Conservation (phyloP, 2,113 vertebrate species). For the Gymnobelideus leadbeateri region DNA sequence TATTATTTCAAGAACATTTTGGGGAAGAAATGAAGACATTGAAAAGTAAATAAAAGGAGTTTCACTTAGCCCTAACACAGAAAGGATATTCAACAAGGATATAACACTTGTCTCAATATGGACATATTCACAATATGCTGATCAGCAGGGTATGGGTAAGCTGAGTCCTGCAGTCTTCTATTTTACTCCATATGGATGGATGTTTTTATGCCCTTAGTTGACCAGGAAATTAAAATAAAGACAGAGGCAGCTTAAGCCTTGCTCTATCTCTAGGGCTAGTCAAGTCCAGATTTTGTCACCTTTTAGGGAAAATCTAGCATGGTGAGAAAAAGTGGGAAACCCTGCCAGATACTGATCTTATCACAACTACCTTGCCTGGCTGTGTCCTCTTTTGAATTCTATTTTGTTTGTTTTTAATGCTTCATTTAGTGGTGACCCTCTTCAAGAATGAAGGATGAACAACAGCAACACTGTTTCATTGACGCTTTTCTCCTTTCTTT, state of each 20-base stretch:
- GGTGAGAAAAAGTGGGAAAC: background rate
- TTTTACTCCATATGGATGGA: background rate
- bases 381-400: background rate
- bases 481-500: background rate
- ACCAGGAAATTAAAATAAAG: background rate
- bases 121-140: background rate
- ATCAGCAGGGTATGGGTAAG: background rate
- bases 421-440: background rate
- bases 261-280: background rate
- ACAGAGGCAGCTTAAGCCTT: background rate
- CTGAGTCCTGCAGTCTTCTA: background rate
- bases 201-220: conserved; percentile 1
- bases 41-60: background rate
- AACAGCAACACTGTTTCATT: background rate
- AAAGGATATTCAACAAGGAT: background rate
- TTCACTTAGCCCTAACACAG: background rate
- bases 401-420: background rate
- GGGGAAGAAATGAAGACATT: background rate
- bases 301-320: background rate
- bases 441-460: background rate
- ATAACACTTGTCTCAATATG: background rate
- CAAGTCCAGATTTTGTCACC: background rate
- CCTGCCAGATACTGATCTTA: background rate
- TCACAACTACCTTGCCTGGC: background rate
- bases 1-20: background rate